Base-by-base conservation (phyloP, 2,888 invertebrate species). In the Invenusta paracnida region DNA sequence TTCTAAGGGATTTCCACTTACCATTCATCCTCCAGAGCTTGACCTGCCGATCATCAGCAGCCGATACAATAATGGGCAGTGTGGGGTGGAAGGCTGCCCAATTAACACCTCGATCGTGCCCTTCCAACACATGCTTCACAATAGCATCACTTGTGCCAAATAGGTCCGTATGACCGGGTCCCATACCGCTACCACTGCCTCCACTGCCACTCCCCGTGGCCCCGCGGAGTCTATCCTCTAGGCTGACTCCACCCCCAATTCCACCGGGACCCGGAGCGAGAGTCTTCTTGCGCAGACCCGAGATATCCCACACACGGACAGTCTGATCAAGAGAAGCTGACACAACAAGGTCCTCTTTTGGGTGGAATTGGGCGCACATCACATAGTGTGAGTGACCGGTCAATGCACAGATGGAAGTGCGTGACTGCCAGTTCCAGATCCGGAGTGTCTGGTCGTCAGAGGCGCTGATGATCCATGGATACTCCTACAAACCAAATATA, bases 401-500 rank as follows among this genome's bases (percentile, higher is more conserved):
- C 89, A 92, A 87, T 30, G 91, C 90, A 89, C 91, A 91, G 88
- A 84, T 83, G 0, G 83, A 28, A 1, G 67, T 87, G 67, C 99
- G 94, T 67, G 97, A 97, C 91, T 99, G 99, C 99, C 99, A 99
- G 91, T 99, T 99, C 99, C 99, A 99, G 89, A 99, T 97, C 87
- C 99, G 94, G 88, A 99, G 98, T 0, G 99, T 99, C 92, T 97
- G 97, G 93, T 99, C 99, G 93, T 99, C 99, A 0, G 98, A 98
- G 0, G 98, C 96, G 91, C 97, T 97, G 86, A 99, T 93, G 88
- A 99, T 98, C 99, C 99, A 99, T 0, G 99, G 99, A 91, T 99
- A 98, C 91, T 98, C 98, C 90, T 91, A 86, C 1, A 88, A 85
- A 48, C n/a, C n/a, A n/a, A n/a, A n/a, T n/a, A n/a, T n/a, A n/a